Evolutionary conservation across 2,113 vertebrate genomes (phyloP).

Genomic region (Notothenia coriiceps): DNA sequence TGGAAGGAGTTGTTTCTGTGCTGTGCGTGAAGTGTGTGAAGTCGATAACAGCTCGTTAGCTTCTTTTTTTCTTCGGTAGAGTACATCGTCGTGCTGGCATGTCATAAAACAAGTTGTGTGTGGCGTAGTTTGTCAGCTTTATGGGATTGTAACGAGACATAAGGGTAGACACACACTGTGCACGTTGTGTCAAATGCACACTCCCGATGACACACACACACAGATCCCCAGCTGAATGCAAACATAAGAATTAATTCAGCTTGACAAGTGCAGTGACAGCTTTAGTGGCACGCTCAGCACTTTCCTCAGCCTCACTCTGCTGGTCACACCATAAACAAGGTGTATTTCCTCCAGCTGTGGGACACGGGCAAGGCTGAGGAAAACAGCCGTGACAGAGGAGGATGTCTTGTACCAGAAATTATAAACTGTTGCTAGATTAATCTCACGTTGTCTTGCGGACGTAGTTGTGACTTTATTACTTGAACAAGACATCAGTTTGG

Average conservation of each 20-base stretch:
- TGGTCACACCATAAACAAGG: conserved; percentile 27
- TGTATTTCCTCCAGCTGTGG: conserved; percentile 14
- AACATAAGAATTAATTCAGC: conserved; percentile 45
- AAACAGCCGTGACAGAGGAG: conserved; percentile 3
- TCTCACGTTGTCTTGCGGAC: conserved; percentile 10
- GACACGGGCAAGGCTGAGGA: conserved; percentile 11
- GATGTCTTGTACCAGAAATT: conserved; percentile 10
- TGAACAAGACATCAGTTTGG: conserved; percentile 20
- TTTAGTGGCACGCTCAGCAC: conserved; percentile 33
- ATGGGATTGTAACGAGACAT: conserved; percentile 29
- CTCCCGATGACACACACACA: conserved; percentile 7
- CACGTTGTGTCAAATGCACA: neutral
- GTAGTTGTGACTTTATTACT: conserved; percentile 3
- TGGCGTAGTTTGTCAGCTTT: conserved; percentile 49
- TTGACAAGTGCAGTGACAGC: conserved; percentile 36
- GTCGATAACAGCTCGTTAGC: conserved; percentile 20
- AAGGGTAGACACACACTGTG: conserved; percentile 8
- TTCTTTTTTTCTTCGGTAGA: conserved; percentile 32
- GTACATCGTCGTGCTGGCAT: neutral
- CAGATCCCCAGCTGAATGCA: conserved; percentile 20
- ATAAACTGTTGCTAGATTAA: conserved; percentile 10
- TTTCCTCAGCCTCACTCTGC: conserved; percentile 29
- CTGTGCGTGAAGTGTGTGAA: neutral
- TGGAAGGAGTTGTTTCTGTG: neutral
- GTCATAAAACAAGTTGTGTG: conserved; percentile 26